Evolutionary conservation across 2,797 vertebrate species (phyloP).

Genomic region (Sorex maritimensis): DNA sequence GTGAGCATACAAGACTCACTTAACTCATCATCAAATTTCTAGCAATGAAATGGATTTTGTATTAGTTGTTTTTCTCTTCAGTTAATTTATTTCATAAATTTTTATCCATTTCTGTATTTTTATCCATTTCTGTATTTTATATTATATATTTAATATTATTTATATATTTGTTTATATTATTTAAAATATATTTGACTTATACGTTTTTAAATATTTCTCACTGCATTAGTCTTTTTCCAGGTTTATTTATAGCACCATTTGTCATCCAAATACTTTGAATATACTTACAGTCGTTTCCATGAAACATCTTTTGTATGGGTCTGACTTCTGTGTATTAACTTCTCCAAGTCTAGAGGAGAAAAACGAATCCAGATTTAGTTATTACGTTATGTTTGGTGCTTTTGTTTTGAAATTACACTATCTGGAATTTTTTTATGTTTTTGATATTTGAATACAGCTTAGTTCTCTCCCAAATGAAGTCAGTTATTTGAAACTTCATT

Average conservation of each 20-base stretch:
- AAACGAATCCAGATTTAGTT: not conserved
- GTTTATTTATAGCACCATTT: conserved; percentile 36
- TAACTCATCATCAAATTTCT: no score
- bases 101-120: no score
- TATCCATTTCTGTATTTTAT: not conserved
- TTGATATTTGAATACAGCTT: conserved; percentile 9
- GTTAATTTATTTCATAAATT: not conserved
- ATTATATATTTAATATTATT: no score
- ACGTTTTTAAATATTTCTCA: not conserved
- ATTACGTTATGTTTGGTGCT: not conserved
- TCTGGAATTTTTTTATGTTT: not conserved
- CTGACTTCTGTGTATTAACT: not conserved
- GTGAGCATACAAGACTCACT: no score
- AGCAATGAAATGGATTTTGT: not conserved
- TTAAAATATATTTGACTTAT: not conserved
- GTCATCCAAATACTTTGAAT: conserved; percentile 14
- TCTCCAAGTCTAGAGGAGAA: not conserved
- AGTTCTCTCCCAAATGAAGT: not conserved
- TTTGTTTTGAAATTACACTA: conserved; percentile 18
- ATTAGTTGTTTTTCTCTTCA: not conserved
- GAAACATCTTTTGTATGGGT: not conserved
- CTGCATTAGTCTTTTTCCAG: not conserved
- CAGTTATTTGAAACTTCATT: conserved; percentile 15
- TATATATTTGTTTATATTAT: not conserved
- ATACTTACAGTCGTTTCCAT: not conserved